phyloP scores from a whole-genome alignment of 2,113 vertebrate species.

The Lophochroa leadbeateri region DNA sequence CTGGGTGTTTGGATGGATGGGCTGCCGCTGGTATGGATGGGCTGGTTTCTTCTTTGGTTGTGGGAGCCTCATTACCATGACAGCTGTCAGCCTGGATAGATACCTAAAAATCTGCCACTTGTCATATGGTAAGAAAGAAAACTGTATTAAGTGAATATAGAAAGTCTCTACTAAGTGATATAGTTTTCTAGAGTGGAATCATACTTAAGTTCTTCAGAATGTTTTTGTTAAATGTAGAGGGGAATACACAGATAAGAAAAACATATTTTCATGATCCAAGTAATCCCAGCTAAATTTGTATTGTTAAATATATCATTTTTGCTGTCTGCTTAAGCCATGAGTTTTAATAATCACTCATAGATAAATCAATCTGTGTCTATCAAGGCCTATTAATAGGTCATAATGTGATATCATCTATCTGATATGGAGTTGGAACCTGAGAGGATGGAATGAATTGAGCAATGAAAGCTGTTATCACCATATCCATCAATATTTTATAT shows the following conservation, averaged over 20 bases:
- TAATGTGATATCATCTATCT: neutral
- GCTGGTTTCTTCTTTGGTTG: slow-evolving; percentile 95
- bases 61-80: slow-evolving; percentile 95
- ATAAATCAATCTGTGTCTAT: neutral
- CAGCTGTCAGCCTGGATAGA: slow-evolving; percentile 90
- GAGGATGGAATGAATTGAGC: neutral
- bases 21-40: slow-evolving; percentile 93
- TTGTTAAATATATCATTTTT: neutral
- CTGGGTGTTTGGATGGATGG: slow-evolving; percentile 93
- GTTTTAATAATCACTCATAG: neutral
- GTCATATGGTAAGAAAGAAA: slow-evolving; percentile 82
- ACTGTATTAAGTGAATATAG: neutral
- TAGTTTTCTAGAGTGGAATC: neutral
- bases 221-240: neutral
- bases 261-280: neutral
- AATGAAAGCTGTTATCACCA: neutral
- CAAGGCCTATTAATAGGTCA: neutral
- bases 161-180: neutral
- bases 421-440: neutral
- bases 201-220: neutral
- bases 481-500: neutral
- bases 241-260: neutral
- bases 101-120: slow-evolving; percentile 96
- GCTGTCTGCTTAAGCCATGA: neutral
- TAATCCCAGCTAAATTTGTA: neutral